phyloP scores from a whole-genome alignment of 2,113 vertebrate species.

The Tylochromis polylepis region DNA sequence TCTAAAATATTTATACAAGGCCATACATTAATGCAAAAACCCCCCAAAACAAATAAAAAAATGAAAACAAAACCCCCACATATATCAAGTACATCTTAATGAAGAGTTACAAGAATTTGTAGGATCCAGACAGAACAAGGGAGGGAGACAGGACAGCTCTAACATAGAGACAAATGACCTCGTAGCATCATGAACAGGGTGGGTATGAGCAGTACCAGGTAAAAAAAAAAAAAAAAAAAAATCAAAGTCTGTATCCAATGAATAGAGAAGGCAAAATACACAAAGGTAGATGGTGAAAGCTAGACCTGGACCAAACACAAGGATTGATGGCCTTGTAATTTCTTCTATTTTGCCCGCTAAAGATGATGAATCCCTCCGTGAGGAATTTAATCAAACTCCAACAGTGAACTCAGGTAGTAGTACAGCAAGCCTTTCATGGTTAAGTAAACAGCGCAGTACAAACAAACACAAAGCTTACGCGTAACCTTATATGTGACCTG shows the following conservation, averaged over 20 bases:
- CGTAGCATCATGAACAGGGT: background rate
- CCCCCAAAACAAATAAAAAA: background rate
- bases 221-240: background rate
- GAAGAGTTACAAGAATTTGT: slow-evolving; percentile 7
- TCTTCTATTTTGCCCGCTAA: slow-evolving; percentile 56
- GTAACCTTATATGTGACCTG: background rate
- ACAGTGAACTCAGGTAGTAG: slow-evolving; percentile 36
- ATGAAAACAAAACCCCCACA: background rate
- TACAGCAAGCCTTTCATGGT: slow-evolving; percentile 45
- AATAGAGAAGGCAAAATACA: slow-evolving; percentile 4
- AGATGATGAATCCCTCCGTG: slow-evolving; percentile 65
- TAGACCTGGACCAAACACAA: slow-evolving; percentile 40
- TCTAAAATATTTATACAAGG: background rate
- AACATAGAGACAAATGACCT: slow-evolving; percentile 56
- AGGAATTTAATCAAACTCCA: slow-evolving; percentile 60
- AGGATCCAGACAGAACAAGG: slow-evolving; percentile 16
- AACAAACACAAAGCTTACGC: slow-evolving; percentile 30
- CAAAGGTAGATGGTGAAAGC: background rate
- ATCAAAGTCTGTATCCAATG: background rate
- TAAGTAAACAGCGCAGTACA: slow-evolving; percentile 43
- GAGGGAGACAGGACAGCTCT: slow-evolving; percentile 19
- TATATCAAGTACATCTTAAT: background rate
- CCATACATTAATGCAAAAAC: background rate
- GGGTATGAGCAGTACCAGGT: background rate
- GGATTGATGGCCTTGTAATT: slow-evolving; percentile 56